Evolutionary conservation across 2,888 invertebrate species (phyloP), one percentile per base, ranked within the genome.

Genomic region (Antheraea assamensis): DNA sequence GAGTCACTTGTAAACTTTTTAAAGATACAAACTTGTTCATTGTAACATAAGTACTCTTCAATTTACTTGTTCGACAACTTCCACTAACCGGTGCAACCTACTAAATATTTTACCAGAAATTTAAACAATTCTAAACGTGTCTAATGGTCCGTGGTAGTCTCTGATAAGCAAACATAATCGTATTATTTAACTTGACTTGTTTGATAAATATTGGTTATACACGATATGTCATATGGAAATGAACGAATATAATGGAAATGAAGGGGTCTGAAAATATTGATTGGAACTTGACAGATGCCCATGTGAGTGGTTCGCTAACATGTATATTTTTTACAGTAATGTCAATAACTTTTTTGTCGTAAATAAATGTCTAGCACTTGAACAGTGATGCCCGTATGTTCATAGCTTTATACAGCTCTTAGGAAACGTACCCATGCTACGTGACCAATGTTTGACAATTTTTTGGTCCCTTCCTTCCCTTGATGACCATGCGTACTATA

Each of bases 81-180:
- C 80, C 76, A 79, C 77, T 80, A 80, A 80, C 75, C 77, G 73
- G 73, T 73, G 73, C 52, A 4, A 73, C 74, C n/a, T 72, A 72
- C 72, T 73, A 79, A 77, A 82, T 81, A 79, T 64, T 64, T 2
- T 64, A 17, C 61, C 30, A 27, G 85, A 86, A 85, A 77, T 77
- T 78, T 75, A 68, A 80, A 76, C 75, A 81, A 79, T 79, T 78
- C 82, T 82, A 85, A 83, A 82, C 71, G 78, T 78, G 15, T 15
- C 78, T 88, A 89, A 88, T 88, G 85, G 85, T 85, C 83, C 88
- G 82, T 86, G 80, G 76, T 81, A 78, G 82, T 83, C 81, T 83
- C 78, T 78, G 78, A 75, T 73, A 78, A 78, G 80, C 81, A 86
- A 87, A 88, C 74, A 86, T 71, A 74, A 78, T 72, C 74, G 73